Evolutionary conservation across 2,113 vertebrate species (phyloP).

Genomic region (Thunnus thynnus): DNA sequence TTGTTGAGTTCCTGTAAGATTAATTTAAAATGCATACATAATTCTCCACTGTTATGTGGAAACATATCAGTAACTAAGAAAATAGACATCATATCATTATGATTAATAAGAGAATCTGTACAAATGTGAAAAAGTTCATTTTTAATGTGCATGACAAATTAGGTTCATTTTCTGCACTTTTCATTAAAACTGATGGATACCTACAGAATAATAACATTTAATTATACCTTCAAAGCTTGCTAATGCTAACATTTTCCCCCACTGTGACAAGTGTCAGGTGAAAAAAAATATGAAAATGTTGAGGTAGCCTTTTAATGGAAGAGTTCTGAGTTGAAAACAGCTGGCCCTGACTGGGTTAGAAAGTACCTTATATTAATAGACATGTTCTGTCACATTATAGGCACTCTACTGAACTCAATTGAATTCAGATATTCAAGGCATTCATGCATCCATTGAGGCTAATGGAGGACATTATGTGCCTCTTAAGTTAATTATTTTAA

Average conservation of each 20-base stretch:
- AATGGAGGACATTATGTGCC: slow-evolving; percentile 70
- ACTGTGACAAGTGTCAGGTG: slow-evolving; percentile 24
- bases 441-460: slow-evolving; percentile 61
- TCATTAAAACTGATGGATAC: slow-evolving; percentile 29
- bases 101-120: neutral
- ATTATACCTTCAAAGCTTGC: slow-evolving; percentile 30
- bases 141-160: slow-evolving; percentile 11
- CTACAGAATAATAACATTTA: slow-evolving; percentile 28
- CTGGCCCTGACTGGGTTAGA: slow-evolving; percentile 36
- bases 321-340: slow-evolving; percentile 13
- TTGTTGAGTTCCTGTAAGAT: neutral
- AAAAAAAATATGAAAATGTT: slow-evolving; percentile 32
- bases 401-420: slow-evolving; percentile 54
- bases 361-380: slow-evolving; percentile 46
- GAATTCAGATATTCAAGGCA: slow-evolving; percentile 56
- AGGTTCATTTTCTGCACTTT: slow-evolving; percentile 12
- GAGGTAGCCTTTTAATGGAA: slow-evolving; percentile 11
- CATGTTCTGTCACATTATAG: slow-evolving; percentile 58
- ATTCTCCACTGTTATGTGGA: neutral
- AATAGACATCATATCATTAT: slow-evolving; percentile 2
- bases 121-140: neutral
- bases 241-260: slow-evolving; percentile 14
- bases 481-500: slow-evolving; percentile 70
- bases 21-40: neutral
- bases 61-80: slow-evolving; percentile 3